Base-by-base conservation (phyloP, 1,140 invertebrate genomes). In the Drosophila pruinosa region DNA sequence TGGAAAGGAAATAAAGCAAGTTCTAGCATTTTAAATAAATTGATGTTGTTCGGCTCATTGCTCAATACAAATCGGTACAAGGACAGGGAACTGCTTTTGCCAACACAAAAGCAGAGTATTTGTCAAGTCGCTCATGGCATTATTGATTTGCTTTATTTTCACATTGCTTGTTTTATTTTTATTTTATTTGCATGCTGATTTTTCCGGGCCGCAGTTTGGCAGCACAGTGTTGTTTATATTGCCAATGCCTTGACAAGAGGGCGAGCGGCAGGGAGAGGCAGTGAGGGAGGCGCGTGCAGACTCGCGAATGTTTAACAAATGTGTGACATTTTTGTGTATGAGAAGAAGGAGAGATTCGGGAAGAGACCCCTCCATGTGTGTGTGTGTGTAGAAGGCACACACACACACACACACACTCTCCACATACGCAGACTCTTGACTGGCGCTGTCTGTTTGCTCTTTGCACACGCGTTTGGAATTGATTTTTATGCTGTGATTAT, bases 401-500 rank as follows among this genome's bases (percentile, higher is more conserved):
- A n/a, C n/a, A n/a, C n/a, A n/a, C n/a, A n/a, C n/a, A n/a, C n/a
- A 22, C n/a, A 12, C 28, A 52, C 3, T n/a, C 10, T n/a, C n/a
- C n/a, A n/a, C n/a, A n/a, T n/a, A 14, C 34, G 12, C 15, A 61
- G 43, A 43, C 64, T 71, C 47, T 76, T 68, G 67, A 34, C 63
- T 70, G 53, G 48, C 41, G 61, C 59, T 86, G 76, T 74, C 74
- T 86, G 78, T 86, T 86, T 88, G 83, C 75, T 67, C 67, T 88
- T 75, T 82, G 78, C 78, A 89, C 78, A 81, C 83, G 82, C 83
- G 75, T 82, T 86, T 78, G 82, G 82, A 88, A 88, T 88, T 88
- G 82, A 88, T 88, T 88, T 88, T 88, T 88, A 88, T 88, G 82
- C 82, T 88, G 83, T 88, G 82, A 88, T 88, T 88, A 88, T 88